phyloP scores from a whole-genome alignment of 2,113 vertebrate genomes.

The Cavia porcellus region DNA sequence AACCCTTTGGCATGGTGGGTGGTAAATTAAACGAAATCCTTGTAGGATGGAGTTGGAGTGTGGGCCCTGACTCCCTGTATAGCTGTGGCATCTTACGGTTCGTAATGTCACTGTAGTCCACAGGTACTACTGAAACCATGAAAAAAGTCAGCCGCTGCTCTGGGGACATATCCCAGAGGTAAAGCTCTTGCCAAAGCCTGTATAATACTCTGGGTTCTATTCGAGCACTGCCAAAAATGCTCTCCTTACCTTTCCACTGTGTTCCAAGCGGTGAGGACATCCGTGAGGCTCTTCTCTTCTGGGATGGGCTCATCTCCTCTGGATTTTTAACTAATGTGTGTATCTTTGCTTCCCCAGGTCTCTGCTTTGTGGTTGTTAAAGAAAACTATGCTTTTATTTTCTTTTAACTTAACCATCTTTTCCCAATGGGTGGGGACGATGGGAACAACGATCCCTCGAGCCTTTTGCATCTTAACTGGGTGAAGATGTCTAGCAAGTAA shows the following conservation, averaged over 20 bases:
- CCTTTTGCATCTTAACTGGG: background rate
- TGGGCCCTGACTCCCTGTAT: too few species aligned
- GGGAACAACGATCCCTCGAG: background rate
- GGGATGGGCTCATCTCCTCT: background rate
- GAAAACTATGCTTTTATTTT: background rate
- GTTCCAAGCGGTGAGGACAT: background rate
- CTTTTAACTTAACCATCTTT: background rate
- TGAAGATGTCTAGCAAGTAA: background rate
- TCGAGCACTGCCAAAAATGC: background rate
- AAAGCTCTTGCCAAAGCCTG: background rate
- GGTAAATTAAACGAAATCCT: background rate
- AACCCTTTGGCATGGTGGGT: background rate
- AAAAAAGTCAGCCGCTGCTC: background rate
- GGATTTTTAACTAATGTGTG: background rate
- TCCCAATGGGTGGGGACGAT: too few species aligned
- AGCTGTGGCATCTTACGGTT: background rate
- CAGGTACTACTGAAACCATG: background rate
- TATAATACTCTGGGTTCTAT: background rate
- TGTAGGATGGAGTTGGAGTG: background rate
- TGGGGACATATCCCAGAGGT: background rate
- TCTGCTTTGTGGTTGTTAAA: background rate
- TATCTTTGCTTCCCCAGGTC: background rate
- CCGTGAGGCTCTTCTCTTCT: background rate
- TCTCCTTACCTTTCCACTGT: background rate
- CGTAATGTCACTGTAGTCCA: background rate